Evolutionary conservation across 2,797 vertebrate species (phyloP).

Genomic region (Momotus momota): DNA sequence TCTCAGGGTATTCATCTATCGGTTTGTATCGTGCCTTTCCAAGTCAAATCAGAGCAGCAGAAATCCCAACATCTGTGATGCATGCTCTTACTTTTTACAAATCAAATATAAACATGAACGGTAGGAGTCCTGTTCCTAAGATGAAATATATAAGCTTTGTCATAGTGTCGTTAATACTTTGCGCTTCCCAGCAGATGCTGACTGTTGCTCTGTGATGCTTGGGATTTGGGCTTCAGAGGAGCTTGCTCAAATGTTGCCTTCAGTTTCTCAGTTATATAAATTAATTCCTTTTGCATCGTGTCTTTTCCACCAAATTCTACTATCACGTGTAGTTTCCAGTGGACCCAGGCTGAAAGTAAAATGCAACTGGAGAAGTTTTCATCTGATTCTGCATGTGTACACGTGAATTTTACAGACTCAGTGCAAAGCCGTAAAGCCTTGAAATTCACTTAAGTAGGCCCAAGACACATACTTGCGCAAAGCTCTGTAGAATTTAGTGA

Average conservation of each 20-base stretch:
- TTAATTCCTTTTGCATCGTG: not conserved
- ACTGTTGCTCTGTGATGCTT: not conserved
- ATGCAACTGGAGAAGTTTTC: not conserved
- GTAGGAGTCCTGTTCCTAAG: conserved; percentile 20
- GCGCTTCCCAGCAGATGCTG: conserved; percentile 23
- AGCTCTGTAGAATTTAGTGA: not conserved
- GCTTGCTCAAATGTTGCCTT: not conserved
- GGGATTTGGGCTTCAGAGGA: not conserved
- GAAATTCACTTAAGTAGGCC: not conserved
- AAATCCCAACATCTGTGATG: conserved; percentile 32
- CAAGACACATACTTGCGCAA: not conserved
- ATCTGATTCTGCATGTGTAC: not conserved
- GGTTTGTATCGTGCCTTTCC: not conserved
- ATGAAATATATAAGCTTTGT: conserved; percentile 31
- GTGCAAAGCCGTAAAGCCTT: not conserved
- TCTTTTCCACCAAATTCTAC: not conserved
- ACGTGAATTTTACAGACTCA: not conserved
- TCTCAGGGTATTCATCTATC: conserved; percentile 19
- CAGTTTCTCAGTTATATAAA: not conserved
- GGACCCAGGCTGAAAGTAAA: not conserved
- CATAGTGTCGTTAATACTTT: conserved; percentile 34
- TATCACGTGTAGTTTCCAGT: not conserved
- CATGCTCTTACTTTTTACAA: not conserved
- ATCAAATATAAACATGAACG: conserved; percentile 22
- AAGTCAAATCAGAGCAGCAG: conserved; percentile 41